Percentiles rank a stretch among this genome's conserved stretches.
phyloP scores from a whole-genome alignment of 2,113 vertebrate genomes.

The Aythya baeri region DNA sequence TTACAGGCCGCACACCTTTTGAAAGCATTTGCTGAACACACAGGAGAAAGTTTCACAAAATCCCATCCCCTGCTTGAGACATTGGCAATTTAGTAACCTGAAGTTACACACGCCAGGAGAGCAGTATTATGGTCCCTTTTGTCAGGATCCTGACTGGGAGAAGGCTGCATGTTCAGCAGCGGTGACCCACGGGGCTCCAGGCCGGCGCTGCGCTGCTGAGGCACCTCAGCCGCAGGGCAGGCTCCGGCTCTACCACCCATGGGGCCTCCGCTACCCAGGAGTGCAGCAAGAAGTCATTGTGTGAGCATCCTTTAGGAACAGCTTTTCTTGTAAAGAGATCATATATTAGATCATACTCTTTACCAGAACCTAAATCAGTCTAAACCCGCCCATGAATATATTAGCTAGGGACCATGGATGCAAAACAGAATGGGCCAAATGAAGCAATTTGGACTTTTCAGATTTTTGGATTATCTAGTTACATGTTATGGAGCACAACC shows the following conservation, averaged over 20 bases:
- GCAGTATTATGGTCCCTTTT: not conserved
- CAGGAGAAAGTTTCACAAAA: not conserved
- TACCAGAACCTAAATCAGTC: not conserved
- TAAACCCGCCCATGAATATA: not conserved
- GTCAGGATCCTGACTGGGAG: not conserved
- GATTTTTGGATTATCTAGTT: not conserved
- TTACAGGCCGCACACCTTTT: not conserved
- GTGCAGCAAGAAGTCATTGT: not conserved
- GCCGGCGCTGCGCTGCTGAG: not conserved
- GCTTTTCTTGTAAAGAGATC: not conserved
- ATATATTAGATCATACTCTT: not conserved
- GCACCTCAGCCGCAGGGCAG: not conserved
- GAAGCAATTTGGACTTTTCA: not conserved
- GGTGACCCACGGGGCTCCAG: not conserved
- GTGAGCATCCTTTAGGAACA: not conserved
- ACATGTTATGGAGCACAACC: not conserved
- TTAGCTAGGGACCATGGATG: not conserved
- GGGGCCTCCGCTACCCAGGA: no score
- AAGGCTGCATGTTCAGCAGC: accelerated
- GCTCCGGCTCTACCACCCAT: accelerated
- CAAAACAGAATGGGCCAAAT: not conserved
- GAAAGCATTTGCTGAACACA: not conserved
- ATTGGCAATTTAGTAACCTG: not conserved
- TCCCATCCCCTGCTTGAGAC: not conserved
- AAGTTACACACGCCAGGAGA: not conserved